Percentiles rank a stretch among this genome's conserved stretches.
Evolutionary conservation across 2,888 invertebrate genomes (phyloP).

Genomic region (Andrena hattorfiana): DNA sequence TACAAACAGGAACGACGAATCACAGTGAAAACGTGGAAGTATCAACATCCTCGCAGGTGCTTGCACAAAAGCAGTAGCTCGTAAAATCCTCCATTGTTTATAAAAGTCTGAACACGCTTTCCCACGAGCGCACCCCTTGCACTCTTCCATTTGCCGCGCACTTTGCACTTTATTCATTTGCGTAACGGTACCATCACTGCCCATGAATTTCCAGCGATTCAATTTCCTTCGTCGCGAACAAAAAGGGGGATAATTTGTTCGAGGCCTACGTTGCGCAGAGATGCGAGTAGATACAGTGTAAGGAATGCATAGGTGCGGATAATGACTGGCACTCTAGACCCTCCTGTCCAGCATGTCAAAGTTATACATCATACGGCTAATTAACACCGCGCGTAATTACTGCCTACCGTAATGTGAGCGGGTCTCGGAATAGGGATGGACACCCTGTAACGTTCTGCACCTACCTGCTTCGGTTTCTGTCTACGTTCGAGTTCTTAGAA

Average conservation of each 20-base stretch:
- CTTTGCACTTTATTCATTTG: conserved; percentile 11
- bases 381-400: conserved; percentile 81
- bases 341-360: conserved; percentile 58
- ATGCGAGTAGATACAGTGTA: conserved; percentile 23
- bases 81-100: too few relatives aligned
- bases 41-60: too few relatives aligned
- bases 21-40: too few relatives aligned
- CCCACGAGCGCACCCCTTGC: not conserved
- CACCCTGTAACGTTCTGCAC: conserved; percentile 40
- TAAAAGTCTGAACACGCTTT: too few relatives aligned
- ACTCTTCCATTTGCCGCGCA: not conserved
- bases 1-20: too few relatives aligned
- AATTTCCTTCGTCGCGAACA: not conserved
- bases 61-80: too few relatives aligned
- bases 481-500: conserved; percentile 31
- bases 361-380: conserved; percentile 81
- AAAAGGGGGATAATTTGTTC: conserved; percentile 1
- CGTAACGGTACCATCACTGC: not conserved
- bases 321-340: conserved; percentile 75
- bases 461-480: conserved; percentile 31
- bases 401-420: conserved; percentile 77
- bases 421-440: conserved; percentile 26
- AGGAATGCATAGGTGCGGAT: conserved; percentile 72
- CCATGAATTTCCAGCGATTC: conserved; percentile 12
- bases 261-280: not conserved